These are phyloP conservation scores for Holothuria scabra DNA, from an alignment of 53 echinoderm and acorn worm species.

Conservation along the genomic window DNA sequence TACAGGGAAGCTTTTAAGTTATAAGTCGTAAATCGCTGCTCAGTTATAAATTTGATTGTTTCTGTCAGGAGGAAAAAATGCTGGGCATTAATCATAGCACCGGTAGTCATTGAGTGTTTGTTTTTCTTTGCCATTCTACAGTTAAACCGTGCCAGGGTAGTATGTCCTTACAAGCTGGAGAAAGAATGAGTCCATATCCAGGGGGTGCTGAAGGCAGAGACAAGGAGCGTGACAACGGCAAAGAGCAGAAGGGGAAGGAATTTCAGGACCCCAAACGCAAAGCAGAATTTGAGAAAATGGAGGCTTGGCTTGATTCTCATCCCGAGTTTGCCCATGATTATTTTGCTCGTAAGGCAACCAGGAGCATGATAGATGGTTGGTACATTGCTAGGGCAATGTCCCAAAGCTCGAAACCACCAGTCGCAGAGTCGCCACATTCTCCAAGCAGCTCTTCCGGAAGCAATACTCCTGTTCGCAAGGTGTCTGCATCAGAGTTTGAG, in stretches of 20 bases:
- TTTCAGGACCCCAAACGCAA: conserved; percentile 35
- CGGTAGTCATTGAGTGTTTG: conserved; percentile 32
- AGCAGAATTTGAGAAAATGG: conserved; percentile 82
- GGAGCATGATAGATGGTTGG: conserved; percentile 99
- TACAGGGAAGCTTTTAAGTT: not conserved
- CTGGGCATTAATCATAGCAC: conserved; percentile 11
- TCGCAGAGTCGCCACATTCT: conserved; percentile 90
- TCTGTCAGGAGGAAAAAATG: conserved; percentile 31
- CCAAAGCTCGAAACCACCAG: conserved; percentile 85
- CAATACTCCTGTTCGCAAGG: conserved; percentile 96
- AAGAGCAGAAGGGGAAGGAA: conserved; percentile 23
- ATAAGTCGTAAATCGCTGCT: conserved; percentile 14
- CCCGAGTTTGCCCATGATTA: conserved; percentile 95
- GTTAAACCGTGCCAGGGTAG: conserved; percentile 41
- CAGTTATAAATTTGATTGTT: conserved; percentile 14
- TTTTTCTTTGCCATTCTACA: conserved; percentile 4
- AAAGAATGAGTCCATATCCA: conserved; percentile 44
- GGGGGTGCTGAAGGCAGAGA: conserved; percentile 36
- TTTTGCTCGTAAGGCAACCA: conserved; percentile 97
- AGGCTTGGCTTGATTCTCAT: conserved; percentile 90
- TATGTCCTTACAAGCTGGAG: conserved; percentile 40
- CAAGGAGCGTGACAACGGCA: conserved; percentile 42
- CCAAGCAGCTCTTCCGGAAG: conserved; percentile 97
- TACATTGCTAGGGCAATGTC: conserved; percentile 94
- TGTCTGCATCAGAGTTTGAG: conserved; percentile 97